Evolutionary conservation across 2,888 invertebrate species (phyloP), one percentile per base, ranked within the genome.

Genomic region (Apamea crenata): DNA sequence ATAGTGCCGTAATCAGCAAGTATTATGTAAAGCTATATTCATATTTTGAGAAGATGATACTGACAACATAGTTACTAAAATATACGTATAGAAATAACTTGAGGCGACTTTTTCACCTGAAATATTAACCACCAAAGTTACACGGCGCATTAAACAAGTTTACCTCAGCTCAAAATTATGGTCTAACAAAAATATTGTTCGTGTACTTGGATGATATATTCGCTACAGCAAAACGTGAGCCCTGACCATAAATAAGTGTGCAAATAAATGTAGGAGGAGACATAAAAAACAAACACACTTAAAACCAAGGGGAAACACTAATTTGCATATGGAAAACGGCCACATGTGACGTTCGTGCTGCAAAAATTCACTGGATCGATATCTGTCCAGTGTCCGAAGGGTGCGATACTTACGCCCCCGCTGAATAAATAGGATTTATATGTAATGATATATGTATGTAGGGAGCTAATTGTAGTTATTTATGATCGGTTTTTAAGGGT

Each of bases 281-380:
- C 94, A 93, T 94, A 93, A 92, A 95, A 96, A 96, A 96, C 96
- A 96, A 96, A 96, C 94, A 95, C 91, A 93, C 93, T 94, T 94
- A 93, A 94, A 95, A 95, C 94, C 92, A 88, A 93, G 95, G 95
- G 96, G 93, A 88, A 89, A 94, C 94, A 93, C 92, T 94, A 91
- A 96, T 96, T 96, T 96, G 95, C 96, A 96, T 96, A 96, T 94
- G 96, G 95, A 94, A 95, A 95, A 94, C 90, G 91, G 93, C 92
- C 94, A 92, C 94, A 95, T 95, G 94, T 95, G 94, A 93, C 94
- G 91, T 89, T 89, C 86, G 82, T 88, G 86, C 87, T 86, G 91
- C 90, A 90, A 90, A 92, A 91, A 91, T 91, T 90, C 83, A 65
- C 69, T 74, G 81, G 89, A 90, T 89, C 89, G 80, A 89, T 89